Evolutionary conservation across 2,888 invertebrate genomes (phyloP).

Genomic region (Campaea margaritaria): DNA sequence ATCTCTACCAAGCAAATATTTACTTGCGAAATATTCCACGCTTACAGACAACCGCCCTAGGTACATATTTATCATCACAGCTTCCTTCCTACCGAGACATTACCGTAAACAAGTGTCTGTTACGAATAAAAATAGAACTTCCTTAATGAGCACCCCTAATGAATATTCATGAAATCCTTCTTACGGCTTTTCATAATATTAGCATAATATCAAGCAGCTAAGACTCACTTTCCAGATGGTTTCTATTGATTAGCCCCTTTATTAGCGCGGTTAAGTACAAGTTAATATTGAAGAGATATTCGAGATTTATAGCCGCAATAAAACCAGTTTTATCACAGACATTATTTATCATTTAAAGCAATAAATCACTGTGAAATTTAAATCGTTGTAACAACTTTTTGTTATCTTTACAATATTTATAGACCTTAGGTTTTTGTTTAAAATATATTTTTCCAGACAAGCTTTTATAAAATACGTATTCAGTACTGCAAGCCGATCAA

Average conservation of each 20-base stretch:
- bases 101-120: conserved; percentile 32
- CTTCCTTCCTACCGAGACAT: conserved; percentile 30
- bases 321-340: not conserved
- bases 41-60: conserved; percentile 9
- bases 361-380: not conserved
- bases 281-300: conserved; percentile 11
- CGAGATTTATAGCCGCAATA: conserved; percentile 1
- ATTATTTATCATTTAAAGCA: not conserved
- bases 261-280: conserved; percentile 20
- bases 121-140: conserved; percentile 45
- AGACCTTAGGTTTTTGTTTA: too few species aligned
- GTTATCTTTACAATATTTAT: too few species aligned
- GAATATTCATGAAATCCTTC: conserved; percentile 53
- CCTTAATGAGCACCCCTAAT: conserved; percentile 48
- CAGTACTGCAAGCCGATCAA: too few species aligned
- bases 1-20: conserved; percentile 20
- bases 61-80: conserved; percentile 30
- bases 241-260: conserved; percentile 25
- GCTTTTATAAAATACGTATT: too few species aligned
- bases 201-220: conserved; percentile 50
- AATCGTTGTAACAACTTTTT: not conserved
- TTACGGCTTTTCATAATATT: conserved; percentile 55
- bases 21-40: conserved; percentile 12
- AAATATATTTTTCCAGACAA: too few species aligned
- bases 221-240: conserved; percentile 23